Conservation (phyloP, 1,140 invertebrate species). For the Sitobion miscanthi region DNA sequence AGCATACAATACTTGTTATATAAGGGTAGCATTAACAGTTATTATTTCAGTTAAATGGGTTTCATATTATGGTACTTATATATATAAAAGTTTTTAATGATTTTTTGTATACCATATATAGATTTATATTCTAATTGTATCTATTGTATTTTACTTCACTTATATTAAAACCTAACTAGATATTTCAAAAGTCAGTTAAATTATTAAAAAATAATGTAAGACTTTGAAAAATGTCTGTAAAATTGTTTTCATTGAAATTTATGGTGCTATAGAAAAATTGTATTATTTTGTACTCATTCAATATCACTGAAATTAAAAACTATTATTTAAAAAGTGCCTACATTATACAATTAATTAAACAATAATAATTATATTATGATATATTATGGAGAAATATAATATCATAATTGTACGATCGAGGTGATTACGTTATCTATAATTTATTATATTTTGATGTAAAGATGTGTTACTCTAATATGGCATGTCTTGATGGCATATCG, state of each 20-base stretch:
- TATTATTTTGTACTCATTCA: neutral
- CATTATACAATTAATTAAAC: too few species aligned
- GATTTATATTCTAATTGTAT: neutral
- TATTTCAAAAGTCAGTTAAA: neutral
- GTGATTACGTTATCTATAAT: neutral
- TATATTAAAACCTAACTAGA: neutral
- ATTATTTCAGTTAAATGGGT: neutral
- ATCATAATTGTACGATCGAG: neutral
- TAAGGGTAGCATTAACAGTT: neutral
- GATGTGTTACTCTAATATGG: neutral
- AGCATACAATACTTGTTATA: neutral
- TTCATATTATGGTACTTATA: neutral
- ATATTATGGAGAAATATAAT: too few species aligned
- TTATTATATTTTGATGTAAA: neutral
- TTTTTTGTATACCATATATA: neutral
- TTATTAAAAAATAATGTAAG: neutral
- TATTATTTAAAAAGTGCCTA: too few species aligned
- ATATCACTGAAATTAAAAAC: too few species aligned
- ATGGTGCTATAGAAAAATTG: too few species aligned
- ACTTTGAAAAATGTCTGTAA: neutral
- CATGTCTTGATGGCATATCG: neutral
- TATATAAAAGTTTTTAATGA: neutral
- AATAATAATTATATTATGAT: too few species aligned
- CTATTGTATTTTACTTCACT: neutral
- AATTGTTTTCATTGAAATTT: neutral